Evolutionary conservation across 2,113 vertebrate genomes (phyloP), one percentile per base, ranked within the genome.

Genomic region (Carassius auratus): DNA sequence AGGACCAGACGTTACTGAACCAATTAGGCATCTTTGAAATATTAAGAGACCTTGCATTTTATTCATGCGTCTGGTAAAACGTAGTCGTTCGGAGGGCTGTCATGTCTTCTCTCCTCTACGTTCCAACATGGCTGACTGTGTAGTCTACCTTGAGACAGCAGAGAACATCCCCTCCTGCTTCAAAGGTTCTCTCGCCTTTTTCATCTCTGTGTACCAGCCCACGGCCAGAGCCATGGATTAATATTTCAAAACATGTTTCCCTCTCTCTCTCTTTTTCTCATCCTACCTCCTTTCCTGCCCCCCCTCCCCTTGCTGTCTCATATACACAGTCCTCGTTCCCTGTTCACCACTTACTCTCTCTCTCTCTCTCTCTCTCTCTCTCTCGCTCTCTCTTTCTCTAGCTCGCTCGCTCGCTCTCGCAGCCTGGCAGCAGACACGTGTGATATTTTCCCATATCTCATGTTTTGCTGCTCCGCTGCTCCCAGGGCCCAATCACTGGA

Each of bases 381-480:
- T 76, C 52, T 55, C 52, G 76, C 81, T 42, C 78, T 38, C 79
- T 30, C 1, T 30, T 30, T 30, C 30, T 30, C 30, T 30, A 1
- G 30, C 79, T 33, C 66, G 19, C 82, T 52, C 81, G 14, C 84
- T 83, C 83, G 12, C 84, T 83, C 84, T 73, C 73, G 83, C 89
- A 81, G 85, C 88, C 80, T 85, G 87, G 89, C 89, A 81, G 76
- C 90, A 83, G 88, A 94, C 92, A 91, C 83, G 71, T 88, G 93
- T 90, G 90, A 90, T 94, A 90, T 95, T 94, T 94, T 94, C 89
- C 91, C 94, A 89, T 92, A 94, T 91, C 93, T 92, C 81, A 15
- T 93, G 94, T 95, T 93, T 93, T 94, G 92, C 95, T 90, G 93
- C 93, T 93, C 96, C 94, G 88, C 57, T 92, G 92, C 95, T 94